Base-by-base conservation (phyloP, 2,888 invertebrate genomes). In the Drosophila sordidula region DNA sequence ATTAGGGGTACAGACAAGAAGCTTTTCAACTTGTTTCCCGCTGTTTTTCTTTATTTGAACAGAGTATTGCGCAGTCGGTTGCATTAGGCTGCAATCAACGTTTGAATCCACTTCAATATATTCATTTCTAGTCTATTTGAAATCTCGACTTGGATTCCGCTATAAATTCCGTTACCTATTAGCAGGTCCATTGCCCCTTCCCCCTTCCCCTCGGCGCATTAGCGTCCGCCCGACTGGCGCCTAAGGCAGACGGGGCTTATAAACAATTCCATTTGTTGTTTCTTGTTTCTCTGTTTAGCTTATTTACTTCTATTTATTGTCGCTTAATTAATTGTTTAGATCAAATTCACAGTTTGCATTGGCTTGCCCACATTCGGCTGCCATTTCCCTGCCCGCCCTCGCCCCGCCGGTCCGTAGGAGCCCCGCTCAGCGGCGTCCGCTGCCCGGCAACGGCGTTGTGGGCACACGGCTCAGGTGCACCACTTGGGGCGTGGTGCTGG, bases 261-360 rank as follows among this genome's bases (percentile, higher is more conserved):
- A 69, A 72, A 72, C 45, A 69, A 77, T 51, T 55, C 8, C 11
- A 49, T 39, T 58, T 65, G 34, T 29, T 11, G 47, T 52, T 29
- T 26, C 51, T 51, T 63, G 32, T 63, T 39, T 29, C 49, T 39
- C 32, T 50, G 56, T n/a, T 56, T 57, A 51, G 52, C 56, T 78
- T 70, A 81, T 58, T 58, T 70, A 62, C 70, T 58, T 71, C 26
- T 79, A 82, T 82, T 71, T 80, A 70, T 77, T 59, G 52, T 49
- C 34, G 42, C 81, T 70, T 80, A 79, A 78, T 76, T 82, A 70
- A 76, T 75, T 71, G 65, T 71, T 76, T 68, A 84, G 65, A 74
- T 81, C 74, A 82, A 81, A 84, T 84, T 81, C 71, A 76, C 75
- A 78, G 73, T 70, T 71, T 57, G 29, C 54, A 36, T 66, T 66